Base-by-base conservation (phyloP, 2,888 invertebrate genomes). In the Trissolcus brochymenae region DNA sequence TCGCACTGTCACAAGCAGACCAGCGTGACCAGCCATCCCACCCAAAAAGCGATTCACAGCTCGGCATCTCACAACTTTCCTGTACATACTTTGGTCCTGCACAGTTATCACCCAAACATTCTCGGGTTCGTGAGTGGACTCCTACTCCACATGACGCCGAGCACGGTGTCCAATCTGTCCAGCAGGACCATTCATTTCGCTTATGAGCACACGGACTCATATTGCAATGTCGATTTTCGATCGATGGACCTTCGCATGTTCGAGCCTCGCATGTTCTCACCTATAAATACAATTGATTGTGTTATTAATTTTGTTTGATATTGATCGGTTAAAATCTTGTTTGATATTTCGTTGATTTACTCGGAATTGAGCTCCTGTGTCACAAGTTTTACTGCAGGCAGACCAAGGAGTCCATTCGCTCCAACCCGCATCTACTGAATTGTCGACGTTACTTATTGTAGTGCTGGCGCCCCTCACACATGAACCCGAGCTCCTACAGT, bases 101-200 rank as follows among this genome's bases (percentile, higher is more conserved):
- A 84, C 94, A 94, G 0, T 91, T 91, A 0, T 86, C 76, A 71
- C 87, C 83, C 76, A 88, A 76, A 77, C 96, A 96, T 78, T 91
- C 91, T 21, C 96, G 91, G 0, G 92, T 92, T 71, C 96, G 91
- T 16, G 92, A 91, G 55, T 92, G 91, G 17, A 93, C 90, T 0
- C 96, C 96, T 54, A 91, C 89, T 0, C 93, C 94, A 84, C 96
- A 96, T 0, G 92, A 91, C 0, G 92, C 94, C 19, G 94, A 94
- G 84, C 96, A 96, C 11, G 92, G 91, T 2, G 94, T 93, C 95
- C 95, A 96, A 56, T 96, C 95, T 0, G 94, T 93, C 96, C 96
- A 97, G 82, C 96, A 96, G 2, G 94, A 92, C 95, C 95, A 96
- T 29, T 67, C 76, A 9, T 76, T 79, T 9, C 56, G 68, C 13